Percentiles rank a stretch among this genome's conserved stretches.
phyloP scores from a whole-genome alignment of 2,797 vertebrate genomes.

The Fundulus diaphanus region DNA sequence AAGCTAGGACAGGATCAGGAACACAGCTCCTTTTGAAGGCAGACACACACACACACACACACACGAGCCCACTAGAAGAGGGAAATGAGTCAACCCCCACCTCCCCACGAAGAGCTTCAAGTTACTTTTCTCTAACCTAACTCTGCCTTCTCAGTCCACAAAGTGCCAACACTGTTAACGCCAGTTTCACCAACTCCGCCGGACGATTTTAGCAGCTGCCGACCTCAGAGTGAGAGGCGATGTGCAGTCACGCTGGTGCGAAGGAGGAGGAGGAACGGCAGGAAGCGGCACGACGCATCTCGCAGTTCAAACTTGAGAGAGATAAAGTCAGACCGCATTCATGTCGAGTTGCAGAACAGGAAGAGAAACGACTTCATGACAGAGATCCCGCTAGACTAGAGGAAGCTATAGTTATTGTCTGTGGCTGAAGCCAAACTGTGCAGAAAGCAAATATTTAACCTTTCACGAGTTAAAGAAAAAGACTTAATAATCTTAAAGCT shows the following conservation, averaged over 20 bases:
- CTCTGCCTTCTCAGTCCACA: constrained; percentile 35
- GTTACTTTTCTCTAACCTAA: constrained; percentile 50
- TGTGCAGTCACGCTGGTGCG: constrained; percentile 4
- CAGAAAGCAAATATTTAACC: neutral
- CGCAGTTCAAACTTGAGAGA: constrained; percentile 46
- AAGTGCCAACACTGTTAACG: constrained; percentile 10
- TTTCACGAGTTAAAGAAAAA: constrained; percentile 5
- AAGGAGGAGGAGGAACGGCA: constrained; percentile 40
- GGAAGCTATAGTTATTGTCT: constrained; percentile 54
- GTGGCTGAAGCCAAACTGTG: constrained; percentile 14
- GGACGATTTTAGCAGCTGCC: constrained; percentile 11
- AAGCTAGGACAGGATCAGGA: constrained; percentile 67
- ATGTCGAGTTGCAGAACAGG: constrained; percentile 67
- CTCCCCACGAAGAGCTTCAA: constrained; percentile 35
- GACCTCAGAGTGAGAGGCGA: neutral
- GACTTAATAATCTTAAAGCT: neutral
- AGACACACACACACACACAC: constrained; percentile 29
- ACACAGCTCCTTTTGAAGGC: constrained; percentile 52
- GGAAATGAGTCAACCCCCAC: constrained; percentile 61
- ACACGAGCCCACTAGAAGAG: constrained; percentile 35
- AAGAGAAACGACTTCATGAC: constrained; percentile 50
- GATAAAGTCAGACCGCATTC: constrained; percentile 34
- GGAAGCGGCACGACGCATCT: constrained; percentile 38
- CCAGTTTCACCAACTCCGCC: constrained; percentile 14
- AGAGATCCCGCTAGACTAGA: constrained; percentile 44